Evolutionary conservation across 53 echinoderm and acorn worm genomes (phyloP), one percentile per base, ranked within the genome.

Genomic region (Crossaster papposus): DNA sequence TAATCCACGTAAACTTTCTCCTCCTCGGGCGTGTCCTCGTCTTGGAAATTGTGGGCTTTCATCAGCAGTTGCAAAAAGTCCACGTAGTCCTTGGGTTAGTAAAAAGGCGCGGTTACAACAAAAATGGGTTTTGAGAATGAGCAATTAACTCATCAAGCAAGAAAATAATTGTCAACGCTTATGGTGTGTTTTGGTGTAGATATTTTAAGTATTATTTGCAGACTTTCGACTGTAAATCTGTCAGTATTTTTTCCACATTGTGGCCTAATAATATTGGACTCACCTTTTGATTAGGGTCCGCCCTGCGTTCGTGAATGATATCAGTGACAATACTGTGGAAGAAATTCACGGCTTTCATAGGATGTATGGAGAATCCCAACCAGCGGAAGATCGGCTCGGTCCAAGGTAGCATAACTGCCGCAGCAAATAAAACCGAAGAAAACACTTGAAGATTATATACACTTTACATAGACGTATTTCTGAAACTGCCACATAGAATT

Each of bases 41-140:
- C 88, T 30, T 74, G 79, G 72, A 33, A 50, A 10, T 73, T 77
- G n/a, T 84, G 90, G 23, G 95, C 91, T 53, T 95, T 77, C 20
- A 92, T 83, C 83, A 95, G 87, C 44, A 93, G 65, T 72, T 95
- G 95, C 23, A 95, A 91, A 36, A 95, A 90, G 81, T 95, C 95
- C 65, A 94, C 76, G 52, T 89, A 91, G 84, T 95, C 83, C 51
- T 78, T 28, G 10, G 1, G 11, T 20, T 68, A 23, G 10, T 24
- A 68, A 68, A 68, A 9, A 28, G 58, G 58, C 2, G 58, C 17
- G 8, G 15, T 29, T 10, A 26, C 35, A 36, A 74, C 11, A 14
- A 35, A 33, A 20, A 13, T 36, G 23, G 74, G 34, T 74, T 74
- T 74, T 7, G 9, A 44, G 44, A 44, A 9, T 44, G n/a, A n/a